Evolutionary conservation across 1,140 invertebrate genomes (phyloP).

Genomic region (Drosophila ohnishii): DNA sequence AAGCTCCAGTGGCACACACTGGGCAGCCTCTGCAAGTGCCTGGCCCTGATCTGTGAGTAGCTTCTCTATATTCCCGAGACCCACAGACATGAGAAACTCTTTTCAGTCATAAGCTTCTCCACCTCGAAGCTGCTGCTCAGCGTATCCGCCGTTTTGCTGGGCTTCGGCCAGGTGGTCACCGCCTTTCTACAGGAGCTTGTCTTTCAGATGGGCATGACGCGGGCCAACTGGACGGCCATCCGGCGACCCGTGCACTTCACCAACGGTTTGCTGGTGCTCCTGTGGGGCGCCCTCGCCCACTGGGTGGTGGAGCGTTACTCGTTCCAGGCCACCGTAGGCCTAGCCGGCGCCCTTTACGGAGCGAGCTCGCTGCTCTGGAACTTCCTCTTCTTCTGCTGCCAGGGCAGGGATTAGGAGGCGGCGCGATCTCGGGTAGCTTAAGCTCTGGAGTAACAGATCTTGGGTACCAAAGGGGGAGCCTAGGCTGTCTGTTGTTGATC

Average conservation of each 20-base stretch:
- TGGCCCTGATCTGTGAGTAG: conserved; percentile 76
- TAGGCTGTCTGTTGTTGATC: conserved; percentile 14
- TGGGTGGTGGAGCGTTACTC: conserved; percentile 75
- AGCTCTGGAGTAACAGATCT: not conserved
- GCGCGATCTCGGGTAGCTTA: not conserved
- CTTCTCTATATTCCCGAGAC: not conserved
- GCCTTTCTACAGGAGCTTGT: conserved; percentile 79
- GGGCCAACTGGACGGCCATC: conserved; percentile 77
- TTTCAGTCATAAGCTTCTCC: conserved; percentile 77
- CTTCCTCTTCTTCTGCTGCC: conserved; percentile 76
- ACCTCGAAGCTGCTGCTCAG: conserved; percentile 78
- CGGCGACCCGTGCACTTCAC: conserved; percentile 75
- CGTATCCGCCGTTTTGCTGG: conserved; percentile 75
- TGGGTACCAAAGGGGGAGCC: not conserved
- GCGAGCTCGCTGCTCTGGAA: conserved; percentile 70
- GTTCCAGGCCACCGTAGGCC: conserved; percentile 75
- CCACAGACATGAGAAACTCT: not conserved
- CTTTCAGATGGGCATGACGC: conserved; percentile 77
- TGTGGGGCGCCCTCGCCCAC: conserved; percentile 79
- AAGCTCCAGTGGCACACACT: conserved; percentile 78
- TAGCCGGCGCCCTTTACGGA: conserved; percentile 69
- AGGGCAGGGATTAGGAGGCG: conserved; percentile 53
- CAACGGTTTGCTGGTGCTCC: conserved; percentile 73
- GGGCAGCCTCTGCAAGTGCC: conserved; percentile 73
- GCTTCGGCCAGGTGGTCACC: conserved; percentile 80